Evolutionary conservation across 2,113 vertebrate species (phyloP).

Genomic region (Mellivora capensis): DNA sequence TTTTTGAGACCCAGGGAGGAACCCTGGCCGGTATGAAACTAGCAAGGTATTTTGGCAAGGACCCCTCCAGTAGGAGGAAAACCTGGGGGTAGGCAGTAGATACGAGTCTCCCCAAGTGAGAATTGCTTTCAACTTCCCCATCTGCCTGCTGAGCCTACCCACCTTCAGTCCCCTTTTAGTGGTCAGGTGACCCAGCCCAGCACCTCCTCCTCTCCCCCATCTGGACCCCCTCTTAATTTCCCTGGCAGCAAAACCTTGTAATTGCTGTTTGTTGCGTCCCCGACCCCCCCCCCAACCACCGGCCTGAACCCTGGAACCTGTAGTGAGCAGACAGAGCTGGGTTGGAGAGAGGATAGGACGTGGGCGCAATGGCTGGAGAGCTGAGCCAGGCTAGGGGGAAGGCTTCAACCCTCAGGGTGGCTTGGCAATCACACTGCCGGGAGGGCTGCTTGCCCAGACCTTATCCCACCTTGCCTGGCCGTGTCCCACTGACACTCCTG

Average conservation of each 20-base stretch:
- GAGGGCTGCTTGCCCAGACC: not conserved
- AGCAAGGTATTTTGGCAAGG: not conserved
- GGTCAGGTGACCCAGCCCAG: not conserved
- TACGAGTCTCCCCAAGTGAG: not conserved
- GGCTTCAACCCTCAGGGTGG: not conserved
- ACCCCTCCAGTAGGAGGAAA: not conserved
- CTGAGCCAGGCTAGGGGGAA: not conserved
- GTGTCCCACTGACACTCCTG: not conserved
- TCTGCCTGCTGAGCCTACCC: not conserved
- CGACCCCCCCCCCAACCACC: no score
- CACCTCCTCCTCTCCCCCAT: not conserved
- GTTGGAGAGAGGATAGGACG: not conserved
- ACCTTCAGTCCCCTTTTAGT: not conserved
- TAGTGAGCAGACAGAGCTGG: not conserved
- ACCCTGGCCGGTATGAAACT: not conserved
- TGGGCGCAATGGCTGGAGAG: no score
- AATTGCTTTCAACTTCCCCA: no score
- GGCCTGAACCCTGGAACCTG: not conserved
- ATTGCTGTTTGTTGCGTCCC: not conserved
- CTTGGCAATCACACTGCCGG: not conserved
- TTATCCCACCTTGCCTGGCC: not conserved
- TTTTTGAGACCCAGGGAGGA: not conserved
- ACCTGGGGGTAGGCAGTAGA: not conserved
- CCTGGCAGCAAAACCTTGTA: not conserved
- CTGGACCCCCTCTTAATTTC: not conserved